Conservation (phyloP, 2,888 invertebrate genomes). For the Mesorhabditis spiculigera region DNA sequence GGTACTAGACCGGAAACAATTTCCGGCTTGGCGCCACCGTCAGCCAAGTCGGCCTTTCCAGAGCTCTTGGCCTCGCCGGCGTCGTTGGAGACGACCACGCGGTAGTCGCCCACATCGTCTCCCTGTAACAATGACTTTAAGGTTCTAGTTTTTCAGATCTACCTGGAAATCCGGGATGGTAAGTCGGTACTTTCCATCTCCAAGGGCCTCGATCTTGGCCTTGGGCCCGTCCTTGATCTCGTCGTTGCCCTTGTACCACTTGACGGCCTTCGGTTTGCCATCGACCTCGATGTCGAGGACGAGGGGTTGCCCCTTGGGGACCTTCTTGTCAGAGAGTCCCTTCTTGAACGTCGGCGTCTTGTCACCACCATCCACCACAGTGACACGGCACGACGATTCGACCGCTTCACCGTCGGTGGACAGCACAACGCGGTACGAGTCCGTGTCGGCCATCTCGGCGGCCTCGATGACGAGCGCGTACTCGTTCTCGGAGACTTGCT, state of each 20-base stretch:
- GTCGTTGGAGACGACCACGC: constrained; percentile 56
- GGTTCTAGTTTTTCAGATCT: background rate
- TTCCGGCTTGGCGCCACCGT: constrained; percentile 35
- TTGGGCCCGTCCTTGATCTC: constrained; percentile 32
- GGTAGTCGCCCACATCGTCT: constrained; percentile 57
- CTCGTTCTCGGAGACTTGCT: constrained; percentile 44
- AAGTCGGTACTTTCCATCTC: constrained; percentile 50
- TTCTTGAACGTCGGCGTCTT: constrained; percentile 67
- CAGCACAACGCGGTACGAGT: constrained; percentile 46
- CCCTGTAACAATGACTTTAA: constrained; percentile 27
- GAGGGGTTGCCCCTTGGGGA: constrained; percentile 45
- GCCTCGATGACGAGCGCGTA: constrained; percentile 37
- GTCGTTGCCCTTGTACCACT: constrained; percentile 68
- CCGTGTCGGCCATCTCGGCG: constrained; percentile 32
- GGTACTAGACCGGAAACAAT: constrained; percentile 73
- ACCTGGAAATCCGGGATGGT: constrained; percentile 40
- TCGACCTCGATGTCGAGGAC: constrained; percentile 50
- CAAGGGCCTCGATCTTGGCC: constrained; percentile 41
- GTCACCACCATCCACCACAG: constrained; percentile 76
- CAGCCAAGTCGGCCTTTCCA: constrained; percentile 59
- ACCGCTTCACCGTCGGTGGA: constrained; percentile 46
- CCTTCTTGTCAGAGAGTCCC: constrained; percentile 55
- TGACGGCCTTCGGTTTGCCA: constrained; percentile 68
- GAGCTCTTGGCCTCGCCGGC: constrained; percentile 50
- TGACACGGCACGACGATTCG: constrained; percentile 55